A percentile compares a stretch with the other conserved stretches of the same genome.
These are phyloP conservation scores for Listronotus oregonensis DNA, from an alignment of 1,140 invertebrate species.

Conservation along the genomic window DNA sequence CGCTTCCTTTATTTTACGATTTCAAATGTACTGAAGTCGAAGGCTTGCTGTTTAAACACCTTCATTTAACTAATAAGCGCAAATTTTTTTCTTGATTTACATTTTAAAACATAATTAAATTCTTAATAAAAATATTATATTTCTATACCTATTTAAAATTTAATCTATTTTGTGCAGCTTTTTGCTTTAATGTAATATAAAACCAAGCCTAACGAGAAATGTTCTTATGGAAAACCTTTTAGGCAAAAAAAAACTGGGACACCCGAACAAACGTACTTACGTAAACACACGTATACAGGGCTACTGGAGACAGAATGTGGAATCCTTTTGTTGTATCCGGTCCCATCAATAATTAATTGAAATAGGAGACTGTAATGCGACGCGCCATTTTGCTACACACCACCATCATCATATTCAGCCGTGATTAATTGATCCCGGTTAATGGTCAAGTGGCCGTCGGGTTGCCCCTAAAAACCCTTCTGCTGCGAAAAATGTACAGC, in stretches of 20 bases:
- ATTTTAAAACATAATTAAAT: no score
- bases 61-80: no score
- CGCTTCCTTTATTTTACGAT: no score
- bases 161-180: background rate
- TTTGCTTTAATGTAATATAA: background rate
- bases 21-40: no score
- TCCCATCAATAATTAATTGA: conserved; percentile 37
- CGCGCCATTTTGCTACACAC: conserved; percentile 36
- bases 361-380: conserved; percentile 37
- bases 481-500: conserved; percentile 13
- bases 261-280: background rate
- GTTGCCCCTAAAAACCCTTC: conserved; percentile 16
- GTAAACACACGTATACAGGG: conserved; percentile 5
- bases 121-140: no score
- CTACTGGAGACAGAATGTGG: conserved; percentile 16
- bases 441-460: conserved; percentile 31
- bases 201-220: background rate
- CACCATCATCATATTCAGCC: conserved; percentile 28
- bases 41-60: no score
- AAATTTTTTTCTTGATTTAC: no score
- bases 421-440: conserved; percentile 34
- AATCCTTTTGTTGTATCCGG: conserved; percentile 32
- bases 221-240: conserved; percentile 1
- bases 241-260: background rate
- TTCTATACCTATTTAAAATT: no score